These are phyloP conservation scores for Aselliscus stoliczkanus DNA, from an alignment of 2,797 vertebrate species.

Conservation along the genomic window DNA sequence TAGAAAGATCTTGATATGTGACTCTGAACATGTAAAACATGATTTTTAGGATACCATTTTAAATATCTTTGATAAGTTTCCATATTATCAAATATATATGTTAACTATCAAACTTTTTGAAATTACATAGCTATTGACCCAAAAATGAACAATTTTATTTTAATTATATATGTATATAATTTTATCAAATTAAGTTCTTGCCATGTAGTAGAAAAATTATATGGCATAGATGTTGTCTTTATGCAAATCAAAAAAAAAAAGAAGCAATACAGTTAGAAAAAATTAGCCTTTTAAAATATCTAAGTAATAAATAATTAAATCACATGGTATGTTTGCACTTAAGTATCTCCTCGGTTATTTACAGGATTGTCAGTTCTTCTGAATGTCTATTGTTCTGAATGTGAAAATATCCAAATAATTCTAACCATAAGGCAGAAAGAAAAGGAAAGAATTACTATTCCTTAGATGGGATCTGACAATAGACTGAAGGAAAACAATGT, in stretches of 20 bases:
- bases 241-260: background rate
- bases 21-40: background rate
- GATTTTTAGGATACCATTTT: background rate
- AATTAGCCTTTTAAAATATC: background rate
- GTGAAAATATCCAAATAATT: background rate
- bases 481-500: background rate
- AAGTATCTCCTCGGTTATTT: background rate
- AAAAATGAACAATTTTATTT: background rate
- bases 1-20: background rate
- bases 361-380: background rate
- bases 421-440: background rate
- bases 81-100: background rate
- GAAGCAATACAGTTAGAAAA: background rate
- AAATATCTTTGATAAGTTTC: background rate
- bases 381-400: background rate
- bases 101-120: background rate
- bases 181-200: background rate
- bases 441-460: background rate
- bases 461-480: background rate
- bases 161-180: background rate
- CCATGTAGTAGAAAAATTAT: background rate
- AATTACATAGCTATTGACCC: background rate
- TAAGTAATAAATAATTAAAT: constrained; percentile 17
- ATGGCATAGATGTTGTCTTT: background rate
- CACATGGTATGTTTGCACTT: background rate